Evolutionary conservation across 2,113 vertebrate genomes (phyloP).

Genomic region (Barbus barbus): DNA sequence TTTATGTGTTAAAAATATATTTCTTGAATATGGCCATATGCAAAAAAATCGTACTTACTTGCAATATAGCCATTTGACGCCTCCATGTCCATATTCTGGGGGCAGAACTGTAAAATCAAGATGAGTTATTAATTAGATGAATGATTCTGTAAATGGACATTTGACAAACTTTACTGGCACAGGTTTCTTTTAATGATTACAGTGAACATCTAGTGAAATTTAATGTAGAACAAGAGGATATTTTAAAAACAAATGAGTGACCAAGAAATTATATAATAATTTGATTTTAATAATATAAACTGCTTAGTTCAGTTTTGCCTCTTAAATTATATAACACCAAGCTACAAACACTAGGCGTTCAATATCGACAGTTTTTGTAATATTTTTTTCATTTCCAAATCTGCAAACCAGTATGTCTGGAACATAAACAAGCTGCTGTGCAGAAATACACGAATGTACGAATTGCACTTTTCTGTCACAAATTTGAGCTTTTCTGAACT

Average conservation of each 20-base stretch:
- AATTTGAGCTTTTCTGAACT: not conserved
- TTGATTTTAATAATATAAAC: not conserved
- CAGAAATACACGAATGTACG: not conserved
- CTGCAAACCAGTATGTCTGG: not conserved
- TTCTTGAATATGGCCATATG: not conserved
- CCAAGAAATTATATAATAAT: not conserved
- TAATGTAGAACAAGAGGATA: not conserved
- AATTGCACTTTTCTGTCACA: not conserved
- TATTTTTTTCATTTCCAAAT: not conserved
- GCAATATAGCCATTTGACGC: slow-evolving; percentile 86
- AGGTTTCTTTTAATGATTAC: not conserved
- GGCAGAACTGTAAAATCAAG: slow-evolving; percentile 78
- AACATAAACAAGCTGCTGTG: not conserved
- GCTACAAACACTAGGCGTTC: not conserved
- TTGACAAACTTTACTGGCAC: not conserved
- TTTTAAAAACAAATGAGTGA: not conserved
- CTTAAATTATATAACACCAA: not conserved
- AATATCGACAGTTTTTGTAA: not conserved
- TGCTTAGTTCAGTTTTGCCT: no score
- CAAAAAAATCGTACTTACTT: slow-evolving; percentile 81
- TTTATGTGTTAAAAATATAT: not conserved
- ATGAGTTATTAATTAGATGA: slow-evolving; percentile 21
- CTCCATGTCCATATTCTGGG: slow-evolving; percentile 92
- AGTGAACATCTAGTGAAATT: not conserved
- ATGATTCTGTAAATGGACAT: not conserved